Evolutionary conservation across 2,888 invertebrate species (phyloP), one percentile per base, ranked within the genome.

Genomic region (Liodrosophila aerea): DNA sequence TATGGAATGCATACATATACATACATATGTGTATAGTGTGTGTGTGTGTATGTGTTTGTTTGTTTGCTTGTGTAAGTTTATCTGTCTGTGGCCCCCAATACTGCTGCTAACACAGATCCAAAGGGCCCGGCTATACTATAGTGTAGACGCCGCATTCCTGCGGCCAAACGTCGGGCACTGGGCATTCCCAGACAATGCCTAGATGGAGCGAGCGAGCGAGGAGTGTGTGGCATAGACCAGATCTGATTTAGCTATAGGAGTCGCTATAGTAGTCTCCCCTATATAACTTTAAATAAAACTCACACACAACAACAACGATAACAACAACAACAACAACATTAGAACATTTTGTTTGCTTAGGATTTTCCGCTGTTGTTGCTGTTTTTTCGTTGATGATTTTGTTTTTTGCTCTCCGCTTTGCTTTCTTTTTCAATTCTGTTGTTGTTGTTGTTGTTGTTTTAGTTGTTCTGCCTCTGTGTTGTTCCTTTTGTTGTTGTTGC

Each of bases 141-240:
- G n/a, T n/a, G 31, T 46, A 27, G 57, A 44, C 44, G 59, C 52
- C 56, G 60, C 82, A 85, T 85, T 78, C 75, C 63, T 53, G 72
- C 43, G 70, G 70, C 59, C 74, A 60, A 56, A 22, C 62, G 53
- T 31, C 67, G 77, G 57, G 73, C 71, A 59, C 41, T 75, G 81
- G 78, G 85, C 78, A 78, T 78, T 78, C 82, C 85, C 78, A 84
- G 77, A 78, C 77, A 64, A 78, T 76, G 65, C 74, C 57, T 51
- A 37, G 29, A 7, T 31, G 37, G 18, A 43, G 46, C 15, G 36
- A 31, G 40, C 31, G 39, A 47, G 45, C 30, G 45, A 29, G 46
- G 39, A 41, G 40, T 37, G 40, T 4, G 37, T 9, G 15, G 16
- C n/a, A 16, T 16, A 37, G 37, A 16, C 37, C n/a, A 36, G 50